Evolutionary conservation across 1,140 invertebrate genomes (phyloP).

Genomic region (Polypedilum vanderplanki): DNA sequence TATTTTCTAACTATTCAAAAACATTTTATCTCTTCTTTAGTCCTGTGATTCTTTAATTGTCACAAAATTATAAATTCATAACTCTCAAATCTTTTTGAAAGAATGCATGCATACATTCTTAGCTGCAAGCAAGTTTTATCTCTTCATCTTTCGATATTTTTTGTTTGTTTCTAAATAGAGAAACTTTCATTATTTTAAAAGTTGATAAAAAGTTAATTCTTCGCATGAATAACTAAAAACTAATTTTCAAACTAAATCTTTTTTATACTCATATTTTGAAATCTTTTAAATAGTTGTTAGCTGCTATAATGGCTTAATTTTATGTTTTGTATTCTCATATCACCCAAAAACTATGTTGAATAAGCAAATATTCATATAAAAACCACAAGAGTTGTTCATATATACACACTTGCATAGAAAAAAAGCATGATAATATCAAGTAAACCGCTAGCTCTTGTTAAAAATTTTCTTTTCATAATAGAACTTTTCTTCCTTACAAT

Average conservation of each 20-base stretch:
- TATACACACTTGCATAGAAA: background rate
- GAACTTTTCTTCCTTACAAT: background rate
- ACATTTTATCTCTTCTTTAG: too few relatives aligned
- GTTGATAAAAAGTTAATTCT: background rate
- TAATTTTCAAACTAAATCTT: background rate
- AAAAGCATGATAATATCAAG: background rate
- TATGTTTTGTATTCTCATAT: background rate
- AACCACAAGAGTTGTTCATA: background rate
- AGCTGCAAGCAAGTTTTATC: too few relatives aligned
- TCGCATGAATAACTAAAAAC: background rate
- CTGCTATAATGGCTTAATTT: conserved; percentile 10
- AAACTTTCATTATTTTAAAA: conserved; percentile 2
- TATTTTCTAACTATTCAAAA: too few relatives aligned
- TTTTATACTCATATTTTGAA: background rate
- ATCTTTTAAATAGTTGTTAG: background rate
- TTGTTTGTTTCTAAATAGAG: background rate
- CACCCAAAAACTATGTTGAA: background rate
- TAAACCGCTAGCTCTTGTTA: background rate
- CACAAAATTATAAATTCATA: too few relatives aligned
- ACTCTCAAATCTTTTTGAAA: too few relatives aligned
- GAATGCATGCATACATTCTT: too few relatives aligned
- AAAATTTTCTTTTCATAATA: background rate
- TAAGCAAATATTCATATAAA: background rate
- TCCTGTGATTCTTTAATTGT: too few relatives aligned
- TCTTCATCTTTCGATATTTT: background rate